Evolutionary conservation across 2,888 invertebrate species (phyloP).

Genomic region (Dichetophora obliterata): DNA sequence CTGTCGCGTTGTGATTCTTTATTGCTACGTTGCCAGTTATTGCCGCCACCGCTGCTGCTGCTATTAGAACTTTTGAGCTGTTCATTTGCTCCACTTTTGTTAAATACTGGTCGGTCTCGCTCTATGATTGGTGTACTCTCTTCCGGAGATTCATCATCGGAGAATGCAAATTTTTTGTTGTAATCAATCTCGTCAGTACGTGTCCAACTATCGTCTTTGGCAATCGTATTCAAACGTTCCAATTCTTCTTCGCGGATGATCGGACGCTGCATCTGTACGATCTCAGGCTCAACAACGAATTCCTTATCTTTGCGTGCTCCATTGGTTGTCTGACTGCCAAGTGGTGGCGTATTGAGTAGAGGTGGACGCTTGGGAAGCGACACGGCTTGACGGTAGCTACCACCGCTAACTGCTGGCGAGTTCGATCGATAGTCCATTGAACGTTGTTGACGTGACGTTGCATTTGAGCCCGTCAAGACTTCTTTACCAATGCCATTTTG

Average conservation of each 20-base stretch:
- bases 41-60: constrained; percentile 45
- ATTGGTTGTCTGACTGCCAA: constrained; percentile 49
- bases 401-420: constrained; percentile 50
- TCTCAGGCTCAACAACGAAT: constrained; percentile 71
- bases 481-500: constrained; percentile 60
- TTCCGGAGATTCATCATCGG: constrained; percentile 83
- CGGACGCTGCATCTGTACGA: constrained; percentile 81
- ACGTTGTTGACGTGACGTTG: constrained; percentile 41
- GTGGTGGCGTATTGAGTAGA: constrained; percentile 57
- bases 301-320: constrained; percentile 62
- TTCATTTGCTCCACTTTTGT: constrained; percentile 47
- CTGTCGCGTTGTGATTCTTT: constrained; percentile 47
- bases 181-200: constrained; percentile 94
- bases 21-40: constrained; percentile 49
- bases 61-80: constrained; percentile 54
- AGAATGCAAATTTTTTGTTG: constrained; percentile 93
- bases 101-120: constrained; percentile 54
- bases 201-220: constrained; percentile 92
- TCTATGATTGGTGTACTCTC: constrained; percentile 54
- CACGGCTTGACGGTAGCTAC: constrained; percentile 61
- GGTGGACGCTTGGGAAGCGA: constrained; percentile 65
- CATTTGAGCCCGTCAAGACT: constrained; percentile 33
- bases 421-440: constrained; percentile 55
- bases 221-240: constrained; percentile 91
- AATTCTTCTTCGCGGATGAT: constrained; percentile 95